phyloP scores from a whole-genome alignment of 1,140 invertebrate genomes.

The Scylla paramamosain region DNA sequence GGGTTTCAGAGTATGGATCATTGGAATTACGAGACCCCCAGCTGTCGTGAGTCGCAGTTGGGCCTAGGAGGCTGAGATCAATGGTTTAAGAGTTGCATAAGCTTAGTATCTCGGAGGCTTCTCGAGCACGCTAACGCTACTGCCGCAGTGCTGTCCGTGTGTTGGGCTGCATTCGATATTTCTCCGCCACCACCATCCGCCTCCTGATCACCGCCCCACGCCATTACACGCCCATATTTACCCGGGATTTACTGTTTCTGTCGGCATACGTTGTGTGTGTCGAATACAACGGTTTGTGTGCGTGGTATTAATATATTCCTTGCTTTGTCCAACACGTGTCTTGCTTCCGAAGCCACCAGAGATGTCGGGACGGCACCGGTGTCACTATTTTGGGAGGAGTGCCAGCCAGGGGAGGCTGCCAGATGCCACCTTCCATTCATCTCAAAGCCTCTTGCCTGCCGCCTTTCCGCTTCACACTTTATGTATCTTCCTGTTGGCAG shows the following conservation, averaged over 20 bases:
- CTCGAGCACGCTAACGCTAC: not conserved
- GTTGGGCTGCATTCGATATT: not conserved
- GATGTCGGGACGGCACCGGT: not conserved
- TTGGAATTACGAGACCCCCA: too few species aligned
- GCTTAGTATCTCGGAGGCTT: not conserved
- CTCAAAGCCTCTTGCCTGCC: not conserved
- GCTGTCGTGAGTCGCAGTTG: not conserved
- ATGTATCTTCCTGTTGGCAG: not conserved
- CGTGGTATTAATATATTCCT: not conserved
- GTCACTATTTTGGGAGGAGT: not conserved
- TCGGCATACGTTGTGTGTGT: not conserved
- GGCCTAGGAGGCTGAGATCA: not conserved
- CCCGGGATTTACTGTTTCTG: not conserved
- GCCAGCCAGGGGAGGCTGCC: not conserved
- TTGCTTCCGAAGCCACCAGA: not conserved
- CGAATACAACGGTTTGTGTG: not conserved
- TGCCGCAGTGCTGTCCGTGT: not conserved
- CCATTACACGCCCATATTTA: not conserved
- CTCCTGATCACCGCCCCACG: not conserved
- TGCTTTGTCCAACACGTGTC: not conserved
- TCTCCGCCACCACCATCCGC: not conserved
- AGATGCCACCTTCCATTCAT: not conserved
- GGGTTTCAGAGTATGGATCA: too few species aligned
- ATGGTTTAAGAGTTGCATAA: not conserved
- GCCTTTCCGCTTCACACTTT: not conserved